Conservation (phyloP, 1,140 invertebrate genomes). For the Bombyx mandarina region DNA sequence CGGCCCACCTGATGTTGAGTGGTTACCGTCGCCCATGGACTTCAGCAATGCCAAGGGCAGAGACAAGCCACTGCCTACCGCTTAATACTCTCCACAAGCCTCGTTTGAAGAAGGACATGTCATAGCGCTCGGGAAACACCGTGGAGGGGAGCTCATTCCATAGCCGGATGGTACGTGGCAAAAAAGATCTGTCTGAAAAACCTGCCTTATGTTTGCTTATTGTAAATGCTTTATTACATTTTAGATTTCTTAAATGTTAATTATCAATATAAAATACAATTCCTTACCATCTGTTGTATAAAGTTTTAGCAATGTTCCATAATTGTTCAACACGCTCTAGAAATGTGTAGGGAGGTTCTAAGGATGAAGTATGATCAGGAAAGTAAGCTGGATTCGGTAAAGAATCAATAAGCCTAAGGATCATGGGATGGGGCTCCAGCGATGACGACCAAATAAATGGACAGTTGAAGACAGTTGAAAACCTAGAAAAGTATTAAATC, state of each 20-base stretch:
- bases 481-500: slow-evolving; percentile 14
- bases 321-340: slow-evolving; percentile 14
- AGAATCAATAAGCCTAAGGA: slow-evolving; percentile 19
- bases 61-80: no score
- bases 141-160: no score
- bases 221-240: no score
- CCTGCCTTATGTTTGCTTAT: no score
- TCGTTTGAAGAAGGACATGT: no score
- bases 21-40: no score
- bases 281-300: slow-evolving; percentile 13
- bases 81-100: no score
- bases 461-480: slow-evolving; percentile 19
- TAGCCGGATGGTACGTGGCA: no score
- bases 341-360: slow-evolving; percentile 18
- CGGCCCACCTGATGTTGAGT: no score
- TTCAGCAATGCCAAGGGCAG: no score
- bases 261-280: not conserved
- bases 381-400: slow-evolving; percentile 20
- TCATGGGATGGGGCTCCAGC: slow-evolving; percentile 20
- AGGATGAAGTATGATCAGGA: slow-evolving; percentile 15
- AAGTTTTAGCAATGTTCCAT: slow-evolving; percentile 6
- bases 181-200: no score
- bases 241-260: not conserved
- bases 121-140: no score
- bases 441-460: slow-evolving; percentile 22